Conservation (phyloP, 2,113 vertebrate species). For the Poeciliopsis occidentalis region DNA sequence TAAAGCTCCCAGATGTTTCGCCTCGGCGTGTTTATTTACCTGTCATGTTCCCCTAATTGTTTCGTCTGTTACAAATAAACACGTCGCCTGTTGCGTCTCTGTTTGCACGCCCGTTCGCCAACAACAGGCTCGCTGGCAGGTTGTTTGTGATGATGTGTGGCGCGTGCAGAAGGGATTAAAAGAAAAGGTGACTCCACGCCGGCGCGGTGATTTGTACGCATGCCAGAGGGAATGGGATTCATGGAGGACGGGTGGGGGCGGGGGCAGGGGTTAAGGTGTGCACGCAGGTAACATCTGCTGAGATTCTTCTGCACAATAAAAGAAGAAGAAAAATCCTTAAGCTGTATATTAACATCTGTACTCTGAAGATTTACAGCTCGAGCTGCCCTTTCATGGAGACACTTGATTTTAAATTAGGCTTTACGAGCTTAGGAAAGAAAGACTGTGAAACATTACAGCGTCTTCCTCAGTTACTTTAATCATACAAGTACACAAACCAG, state of each 20-base stretch:
- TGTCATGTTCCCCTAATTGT: slow-evolving; percentile 70
- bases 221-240: slow-evolving; percentile 41
- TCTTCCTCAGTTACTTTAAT: not conserved
- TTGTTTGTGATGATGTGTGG: slow-evolving; percentile 46
- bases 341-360: slow-evolving; percentile 50
- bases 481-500: not conserved
- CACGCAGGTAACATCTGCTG: slow-evolving; percentile 59
- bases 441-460: not conserved
- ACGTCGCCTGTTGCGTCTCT: slow-evolving; percentile 72
- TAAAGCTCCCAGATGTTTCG: slow-evolving; percentile 50
- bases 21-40: slow-evolving; percentile 64
- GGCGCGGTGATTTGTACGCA: slow-evolving; percentile 31
- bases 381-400: not conserved
- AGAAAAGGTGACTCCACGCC: slow-evolving; percentile 20
- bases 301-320: slow-evolving; percentile 30
- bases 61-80: slow-evolving; percentile 66
- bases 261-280: slow-evolving; percentile 73
- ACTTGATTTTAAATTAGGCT: not conserved
- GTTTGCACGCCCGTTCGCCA: slow-evolving; percentile 59
- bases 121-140: slow-evolving; percentile 49
- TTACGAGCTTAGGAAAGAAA: not conserved
- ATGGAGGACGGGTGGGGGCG: slow-evolving; percentile 49
- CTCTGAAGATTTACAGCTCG: slow-evolving; percentile 13
- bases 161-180: slow-evolving; percentile 21
- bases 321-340: slow-evolving; percentile 2